Evolutionary conservation across 2,888 invertebrate genomes (phyloP), one percentile per base, ranked within the genome.

Genomic region (Nomada hirtipes): DNA sequence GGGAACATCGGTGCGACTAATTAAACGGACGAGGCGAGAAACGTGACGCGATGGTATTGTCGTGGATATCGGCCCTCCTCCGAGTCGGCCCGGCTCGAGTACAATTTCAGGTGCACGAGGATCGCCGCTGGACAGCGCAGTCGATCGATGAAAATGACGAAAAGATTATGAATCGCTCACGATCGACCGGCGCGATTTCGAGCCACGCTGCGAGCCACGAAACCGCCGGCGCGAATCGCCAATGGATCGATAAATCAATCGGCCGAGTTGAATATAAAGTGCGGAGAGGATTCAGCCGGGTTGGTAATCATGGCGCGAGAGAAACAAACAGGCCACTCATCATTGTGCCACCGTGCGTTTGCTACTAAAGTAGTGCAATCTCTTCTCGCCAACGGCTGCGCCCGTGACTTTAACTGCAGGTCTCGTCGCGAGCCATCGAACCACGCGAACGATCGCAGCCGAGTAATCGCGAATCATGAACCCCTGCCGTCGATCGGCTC

Each of bases 261-360:
- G 23, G 64, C 69, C 61, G 83, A 77, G 77, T 82, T 76, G 76
- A 86, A 79, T 67, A 61, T 72, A 68, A 83, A 86, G 61, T 59
- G 61, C 52, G 29, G 64, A 61, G 59, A 75, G 67, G 75, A 83
- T 73, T 83, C 81, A 63, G 65, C 73, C 64, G 75, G 82, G 85
- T 85, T 82, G 70, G 82, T 65, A 78, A 87, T 86, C 87, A 84
- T 70, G 85, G 71, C 42, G 64, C 69, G 26, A 76, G 60, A 73
- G 82, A 81, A 82, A 84, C 84, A 87, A 87, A 87, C 87, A 64
- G 77, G 69, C 83, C 82, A 82, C 87, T 82, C 81, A 59, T 87
- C 85, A 83, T 86, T 60, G 76, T 78, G 86, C 88, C 86, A 84
- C 81, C 79, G 82, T 78, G 65, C 67, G 73, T 65, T 76, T 44